Evolutionary conservation across 1,140 invertebrate species (phyloP).

Genomic region (Drosophila santomea): DNA sequence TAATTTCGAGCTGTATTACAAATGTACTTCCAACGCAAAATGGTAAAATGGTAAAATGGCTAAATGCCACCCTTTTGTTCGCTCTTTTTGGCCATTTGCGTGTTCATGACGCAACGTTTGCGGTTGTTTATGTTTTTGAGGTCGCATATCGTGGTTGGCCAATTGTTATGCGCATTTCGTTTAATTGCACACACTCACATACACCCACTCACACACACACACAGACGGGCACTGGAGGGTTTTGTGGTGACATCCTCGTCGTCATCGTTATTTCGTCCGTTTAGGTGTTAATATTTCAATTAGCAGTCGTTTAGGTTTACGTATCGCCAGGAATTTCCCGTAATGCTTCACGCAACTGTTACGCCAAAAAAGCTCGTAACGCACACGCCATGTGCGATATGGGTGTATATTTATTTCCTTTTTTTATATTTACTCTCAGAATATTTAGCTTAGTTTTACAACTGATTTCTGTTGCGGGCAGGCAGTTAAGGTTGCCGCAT

Average conservation of each 20-base stretch:
- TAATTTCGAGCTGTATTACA: slow-evolving; percentile 13
- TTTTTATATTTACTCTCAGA: not conserved
- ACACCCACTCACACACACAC: slow-evolving; percentile 8
- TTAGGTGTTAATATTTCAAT: slow-evolving; percentile 80
- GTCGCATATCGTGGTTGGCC: slow-evolving; percentile 76
- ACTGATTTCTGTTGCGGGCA: slow-evolving; percentile 36
- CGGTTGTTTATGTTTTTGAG: slow-evolving; percentile 78
- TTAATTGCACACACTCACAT: slow-evolving; percentile 68
- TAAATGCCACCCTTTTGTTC: slow-evolving; percentile 10
- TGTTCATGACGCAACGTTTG: slow-evolving; percentile 79
- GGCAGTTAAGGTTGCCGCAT: slow-evolving; percentile 9
- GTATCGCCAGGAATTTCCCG: slow-evolving; percentile 47
- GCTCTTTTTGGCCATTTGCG: slow-evolving; percentile 43
- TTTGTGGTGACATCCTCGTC: slow-evolving; percentile 43
- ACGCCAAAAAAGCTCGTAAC: slow-evolving; percentile 47
- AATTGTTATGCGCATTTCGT: slow-evolving; percentile 78
- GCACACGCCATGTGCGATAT: slow-evolving; percentile 6
- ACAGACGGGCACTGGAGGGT: not conserved
- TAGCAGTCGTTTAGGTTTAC: slow-evolving; percentile 74
- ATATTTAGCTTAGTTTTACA: slow-evolving; percentile 31
- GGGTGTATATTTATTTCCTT: not conserved
- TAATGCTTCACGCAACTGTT: slow-evolving; percentile 75
- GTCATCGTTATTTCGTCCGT: slow-evolving; percentile 31
- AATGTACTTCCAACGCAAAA: slow-evolving; percentile 14
- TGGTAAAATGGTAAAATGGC: not conserved